A percentile compares a stretch with the other conserved stretches of the same genome.
Conservation (phyloP, 2,888 invertebrate genomes). For the Anticlea derivata region DNA sequence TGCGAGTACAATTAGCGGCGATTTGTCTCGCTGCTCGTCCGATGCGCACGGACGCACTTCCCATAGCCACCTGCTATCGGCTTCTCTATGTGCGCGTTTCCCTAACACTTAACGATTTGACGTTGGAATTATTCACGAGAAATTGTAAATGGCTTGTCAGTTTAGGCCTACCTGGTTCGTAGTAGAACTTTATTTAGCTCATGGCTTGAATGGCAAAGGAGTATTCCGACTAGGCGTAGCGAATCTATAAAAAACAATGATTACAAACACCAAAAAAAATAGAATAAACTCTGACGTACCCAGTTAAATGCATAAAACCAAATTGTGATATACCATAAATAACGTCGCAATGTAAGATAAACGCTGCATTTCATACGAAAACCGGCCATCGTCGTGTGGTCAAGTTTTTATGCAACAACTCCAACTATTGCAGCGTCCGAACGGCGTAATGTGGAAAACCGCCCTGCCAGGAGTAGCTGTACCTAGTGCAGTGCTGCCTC, state of each 20-base stretch:
- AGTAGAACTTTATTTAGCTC: too few species aligned
- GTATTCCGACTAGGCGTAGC: too few species aligned
- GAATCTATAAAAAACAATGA: too few species aligned
- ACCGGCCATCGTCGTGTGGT: conserved; percentile 3
- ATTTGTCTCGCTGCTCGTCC: conserved; percentile 74
- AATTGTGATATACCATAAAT: too few species aligned
- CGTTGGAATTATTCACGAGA: too few species aligned
- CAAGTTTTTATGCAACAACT: conserved; percentile 1
- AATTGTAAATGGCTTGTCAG: too few species aligned
- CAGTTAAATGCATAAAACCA: neutral
- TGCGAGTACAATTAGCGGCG: conserved; percentile 72
- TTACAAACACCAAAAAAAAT: too few species aligned
- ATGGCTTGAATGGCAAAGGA: too few species aligned
- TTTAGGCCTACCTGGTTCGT: too few species aligned
- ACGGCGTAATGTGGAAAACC: conserved; percentile 27
- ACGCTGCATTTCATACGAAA: neutral
- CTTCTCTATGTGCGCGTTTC: conserved; percentile 25
- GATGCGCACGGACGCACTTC: conserved; percentile 82
- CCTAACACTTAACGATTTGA: conserved; percentile 14
- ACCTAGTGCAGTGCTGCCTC: conserved; percentile 19
- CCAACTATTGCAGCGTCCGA: conserved; percentile 2
- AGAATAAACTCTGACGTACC: too few species aligned
- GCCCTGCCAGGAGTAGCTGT: conserved; percentile 10
- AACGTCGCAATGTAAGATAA: neutral
- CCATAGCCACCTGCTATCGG: conserved; percentile 71